Percentiles rank a stretch among this genome's conserved stretches.
Conservation (phyloP, 2,888 invertebrate species). For the Perithous albicinctus region DNA sequence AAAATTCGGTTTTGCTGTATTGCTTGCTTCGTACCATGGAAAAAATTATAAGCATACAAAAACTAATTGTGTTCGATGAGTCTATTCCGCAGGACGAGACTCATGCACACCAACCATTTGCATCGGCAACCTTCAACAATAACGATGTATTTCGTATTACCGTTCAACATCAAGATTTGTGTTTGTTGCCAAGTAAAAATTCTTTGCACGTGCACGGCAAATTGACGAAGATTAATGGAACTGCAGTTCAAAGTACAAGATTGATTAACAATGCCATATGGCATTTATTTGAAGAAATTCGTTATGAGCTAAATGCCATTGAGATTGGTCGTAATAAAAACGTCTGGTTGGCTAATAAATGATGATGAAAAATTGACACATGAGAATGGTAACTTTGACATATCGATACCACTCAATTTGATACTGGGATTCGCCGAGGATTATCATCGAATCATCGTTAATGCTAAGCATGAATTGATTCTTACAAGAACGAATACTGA, state of each 20-base stretch:
- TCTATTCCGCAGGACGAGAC: not conserved
- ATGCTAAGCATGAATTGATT: conserved; percentile 67
- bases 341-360: not conserved
- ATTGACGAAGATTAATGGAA: not conserved
- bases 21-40: not conserved
- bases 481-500: conserved; percentile 76
- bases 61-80: not conserved
- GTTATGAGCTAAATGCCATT: not conserved
- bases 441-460: conserved; percentile 62
- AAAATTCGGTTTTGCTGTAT: not conserved
- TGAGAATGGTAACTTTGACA: conserved; percentile 40
- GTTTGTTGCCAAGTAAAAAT: not conserved
- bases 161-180: not conserved
- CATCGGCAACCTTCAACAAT: not conserved
- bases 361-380: not conserved
- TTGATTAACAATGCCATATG: not conserved
- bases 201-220: not conserved
- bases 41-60: not conserved
- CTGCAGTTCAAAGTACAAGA: not conserved
- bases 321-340: not conserved
- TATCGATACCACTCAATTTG: conserved; percentile 24
- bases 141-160: not conserved
- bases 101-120: not conserved
- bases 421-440: conserved; percentile 62
- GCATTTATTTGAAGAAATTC: not conserved